Conservation (phyloP, 2,113 vertebrate genomes). For the Scopus umbretta region DNA sequence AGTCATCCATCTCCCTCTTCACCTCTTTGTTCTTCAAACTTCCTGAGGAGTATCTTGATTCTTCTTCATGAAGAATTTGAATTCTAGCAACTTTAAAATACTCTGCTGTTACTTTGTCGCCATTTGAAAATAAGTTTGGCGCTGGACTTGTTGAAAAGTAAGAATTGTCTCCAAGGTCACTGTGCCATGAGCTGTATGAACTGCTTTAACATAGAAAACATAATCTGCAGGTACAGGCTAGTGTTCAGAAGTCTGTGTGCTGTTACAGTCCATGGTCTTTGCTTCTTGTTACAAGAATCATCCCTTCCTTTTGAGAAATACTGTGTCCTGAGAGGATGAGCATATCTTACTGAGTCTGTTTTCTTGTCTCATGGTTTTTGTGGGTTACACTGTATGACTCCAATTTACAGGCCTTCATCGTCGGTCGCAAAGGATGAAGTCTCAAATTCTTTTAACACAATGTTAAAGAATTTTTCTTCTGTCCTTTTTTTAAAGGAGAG, state of each 20-base stretch:
- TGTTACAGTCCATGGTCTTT: constrained; percentile 16
- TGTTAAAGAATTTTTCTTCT: neutral
- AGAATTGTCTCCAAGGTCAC: neutral
- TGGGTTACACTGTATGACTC: neutral
- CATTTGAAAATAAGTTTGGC: neutral
- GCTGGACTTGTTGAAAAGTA: neutral
- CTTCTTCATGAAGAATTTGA: neutral
- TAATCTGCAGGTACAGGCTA: neutral
- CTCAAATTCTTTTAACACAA: neutral
- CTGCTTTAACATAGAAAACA: neutral
- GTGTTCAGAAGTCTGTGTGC: neutral
- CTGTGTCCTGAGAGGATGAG: neutral
- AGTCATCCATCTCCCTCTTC: neutral
- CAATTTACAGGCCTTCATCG: neutral
- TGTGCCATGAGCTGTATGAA: neutral
- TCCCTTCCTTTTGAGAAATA: neutral
- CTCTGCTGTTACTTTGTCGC: neutral
- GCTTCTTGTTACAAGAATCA: neutral
- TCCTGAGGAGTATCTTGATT: neutral
- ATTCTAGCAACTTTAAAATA: neutral
- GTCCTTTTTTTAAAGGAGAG: constrained; percentile 78
- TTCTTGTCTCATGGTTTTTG: constrained; percentile 33
- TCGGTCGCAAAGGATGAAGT: neutral
- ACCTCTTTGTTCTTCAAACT: neutral
- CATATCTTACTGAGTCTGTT: neutral